A percentile compares a stretch with the other conserved stretches of the same genome.
phyloP scores from a whole-genome alignment of 2,888 invertebrate genomes.

The Icerya purchasi region DNA sequence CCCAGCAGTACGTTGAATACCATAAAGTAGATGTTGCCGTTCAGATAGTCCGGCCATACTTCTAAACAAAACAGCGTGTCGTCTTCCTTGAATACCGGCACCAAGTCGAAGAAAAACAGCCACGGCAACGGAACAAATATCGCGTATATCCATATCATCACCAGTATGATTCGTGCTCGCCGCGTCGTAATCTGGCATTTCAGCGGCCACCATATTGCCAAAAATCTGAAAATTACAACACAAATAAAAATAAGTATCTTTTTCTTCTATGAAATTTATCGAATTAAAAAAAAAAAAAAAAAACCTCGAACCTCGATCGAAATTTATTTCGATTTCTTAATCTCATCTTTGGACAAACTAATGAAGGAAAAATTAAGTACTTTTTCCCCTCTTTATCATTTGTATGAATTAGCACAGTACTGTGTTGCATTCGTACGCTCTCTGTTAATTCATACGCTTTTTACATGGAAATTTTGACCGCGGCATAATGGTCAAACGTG shows the following conservation, averaged over 20 bases:
- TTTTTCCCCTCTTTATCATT: too few relatives aligned
- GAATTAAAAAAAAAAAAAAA: too few relatives aligned
- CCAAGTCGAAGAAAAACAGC: conserved; percentile 72
- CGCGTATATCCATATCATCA: conserved; percentile 75
- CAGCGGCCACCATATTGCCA: conserved; percentile 87
- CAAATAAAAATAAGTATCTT: conserved; percentile 4
- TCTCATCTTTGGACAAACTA: too few relatives aligned
- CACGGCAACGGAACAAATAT: conserved; percentile 68
- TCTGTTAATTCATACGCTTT: too few relatives aligned
- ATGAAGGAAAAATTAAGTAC: too few relatives aligned
- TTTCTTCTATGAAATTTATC: too few relatives aligned
- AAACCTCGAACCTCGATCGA: too few relatives aligned
- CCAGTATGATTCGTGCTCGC: conserved; percentile 66
- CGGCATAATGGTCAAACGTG: too few relatives aligned
- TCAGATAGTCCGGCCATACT: conserved; percentile 64
- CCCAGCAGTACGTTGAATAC: conserved; percentile 72
- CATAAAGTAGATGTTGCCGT: conserved; percentile 67
- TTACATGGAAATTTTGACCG: too few relatives aligned
- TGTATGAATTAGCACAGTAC: too few relatives aligned
- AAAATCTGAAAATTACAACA: conserved; percentile 49
- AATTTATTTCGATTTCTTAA: too few relatives aligned
- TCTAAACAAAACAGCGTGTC: conserved; percentile 35
- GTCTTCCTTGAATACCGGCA: conserved; percentile 46
- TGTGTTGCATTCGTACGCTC: too few relatives aligned
- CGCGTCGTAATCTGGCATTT: conserved; percentile 76